Evolutionary conservation across 1,140 invertebrate species (phyloP), one percentile per base, ranked within the genome.

Genomic region (Calycopis cecrops): DNA sequence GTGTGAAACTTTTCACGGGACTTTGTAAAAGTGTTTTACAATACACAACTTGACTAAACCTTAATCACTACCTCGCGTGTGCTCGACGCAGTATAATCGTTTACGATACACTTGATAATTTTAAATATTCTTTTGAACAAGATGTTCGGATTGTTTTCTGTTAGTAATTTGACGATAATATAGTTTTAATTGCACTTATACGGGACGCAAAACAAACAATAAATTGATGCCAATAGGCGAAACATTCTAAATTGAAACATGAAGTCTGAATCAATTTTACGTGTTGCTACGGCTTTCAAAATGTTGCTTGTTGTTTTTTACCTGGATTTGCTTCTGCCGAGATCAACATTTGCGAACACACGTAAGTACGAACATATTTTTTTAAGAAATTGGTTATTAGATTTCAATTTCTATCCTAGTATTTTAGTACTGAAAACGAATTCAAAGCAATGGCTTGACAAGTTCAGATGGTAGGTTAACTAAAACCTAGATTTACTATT

Each of bases 271-370:
- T 50, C 51, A 64, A 48, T 57, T 8, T 57, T 64, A 35, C 63
- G 34, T 59, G 62, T 73, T 44, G 14, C 64, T 10, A 71, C 59
- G 52, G 69, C 69, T 64, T 69, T 65, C 12, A 80, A 79, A 37
- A 69, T 83, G 63, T 60, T 86, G 55, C 55, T 84, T 34, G 63
- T 65, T 12, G 52, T 83, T 40, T 49, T 84, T 34, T 63, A 83
- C 42, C 63, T 86, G 78, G 80, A 86, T 71, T 84, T 75, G 76
- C 59, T 84, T 40, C 62, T 78, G 1, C 63, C 76, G 40, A 67
- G 64, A 21, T 72, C 72, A 3, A 82, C 77, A 21, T 63, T 76
- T 56, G 83, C 83, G 40, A 82, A 72, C 4, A 67, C 69, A 60
- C 73, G 83, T 84, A 71, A 83, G 80, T 84, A 65, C 57, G n/a